Percentiles rank a stretch among this genome's conserved stretches.
Conservation (phyloP, 2,797 vertebrate species). For the Carcharodon carcharias region DNA sequence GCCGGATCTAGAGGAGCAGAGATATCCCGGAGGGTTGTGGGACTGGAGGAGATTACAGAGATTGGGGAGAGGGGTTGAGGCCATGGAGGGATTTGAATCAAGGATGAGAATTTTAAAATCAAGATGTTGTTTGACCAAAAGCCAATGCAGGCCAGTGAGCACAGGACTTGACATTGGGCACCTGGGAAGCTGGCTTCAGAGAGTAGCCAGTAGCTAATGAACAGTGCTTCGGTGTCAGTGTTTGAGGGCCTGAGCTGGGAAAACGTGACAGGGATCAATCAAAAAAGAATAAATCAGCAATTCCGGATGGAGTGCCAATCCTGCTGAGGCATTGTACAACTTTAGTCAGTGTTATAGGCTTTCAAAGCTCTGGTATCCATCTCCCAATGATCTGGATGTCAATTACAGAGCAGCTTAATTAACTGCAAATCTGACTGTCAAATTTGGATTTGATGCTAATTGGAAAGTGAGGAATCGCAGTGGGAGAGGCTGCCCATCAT, state of each 20-base stretch:
- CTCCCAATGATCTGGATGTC: constrained; percentile 23
- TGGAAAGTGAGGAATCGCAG: constrained; percentile 23
- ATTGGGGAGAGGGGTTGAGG: too few relatives aligned
- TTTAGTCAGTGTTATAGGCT: constrained; percentile 2
- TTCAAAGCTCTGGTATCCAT: constrained; percentile 10
- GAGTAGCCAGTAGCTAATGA: background rate
- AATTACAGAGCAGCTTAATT: constrained; percentile 33
- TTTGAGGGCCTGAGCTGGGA: background rate
- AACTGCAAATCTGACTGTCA: constrained; percentile 35
- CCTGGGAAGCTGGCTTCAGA: too few relatives aligned
- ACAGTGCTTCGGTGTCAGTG: background rate
- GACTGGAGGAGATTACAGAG: too few relatives aligned
- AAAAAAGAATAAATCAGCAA: background rate
- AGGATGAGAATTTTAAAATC: too few relatives aligned
- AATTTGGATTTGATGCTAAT: constrained; percentile 31
- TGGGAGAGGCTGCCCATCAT: constrained; percentile 24
- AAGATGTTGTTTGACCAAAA: too few relatives aligned
- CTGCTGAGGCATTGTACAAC: background rate
- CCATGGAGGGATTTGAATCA: too few relatives aligned
- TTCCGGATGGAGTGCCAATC: background rate
- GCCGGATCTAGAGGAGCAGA: too few relatives aligned
- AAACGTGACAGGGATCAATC: background rate
- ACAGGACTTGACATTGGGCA: background rate
- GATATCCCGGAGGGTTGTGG: too few relatives aligned
- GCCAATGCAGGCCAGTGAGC: too few relatives aligned